Base-by-base conservation (phyloP, 2,113 vertebrate species). In the Ammospiza nelsoni region DNA sequence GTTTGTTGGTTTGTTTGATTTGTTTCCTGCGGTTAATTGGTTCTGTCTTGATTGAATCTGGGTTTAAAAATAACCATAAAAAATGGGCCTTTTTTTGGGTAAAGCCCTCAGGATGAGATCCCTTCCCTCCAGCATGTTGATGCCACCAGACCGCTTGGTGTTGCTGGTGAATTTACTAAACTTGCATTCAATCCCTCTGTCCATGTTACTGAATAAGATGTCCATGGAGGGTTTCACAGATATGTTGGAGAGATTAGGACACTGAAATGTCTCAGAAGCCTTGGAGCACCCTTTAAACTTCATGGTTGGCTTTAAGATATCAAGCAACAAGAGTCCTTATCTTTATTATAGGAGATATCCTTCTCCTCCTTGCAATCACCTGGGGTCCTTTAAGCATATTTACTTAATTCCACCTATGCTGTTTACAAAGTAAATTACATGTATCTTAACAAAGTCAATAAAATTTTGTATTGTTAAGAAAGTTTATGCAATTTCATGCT, bases 1-100 rank as follows among this genome's bases (percentile, higher is more conserved):
- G 2, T 16, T 46, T 63, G 3, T 44, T 77, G 12, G 1, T 41
- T 28, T 5, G 4, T 19, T 28, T 44, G 7, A 4, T 39, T 67
- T 28, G 14, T 6, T 57, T 51, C 6, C 0, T 4, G 18, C 29
- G 3, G 4, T 51, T 46, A 9, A 8, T 37, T 41, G 3, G 1
- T 43, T 74, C 80, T 55, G 19, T 16, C 49, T 43, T 69, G 12
- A 35, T 58, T 80, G 24, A 43, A 5, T 55, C 39, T 69, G 8
- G 0, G 5, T 49, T 85, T 86, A 35, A 41, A 82, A 75, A 20
- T 33, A 82, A 21, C 15, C 7, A 25, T 28, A 11, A 1, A 62
- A 92, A 48, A 35, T 27, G 5, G 13, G 10, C 2, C 0, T 9
- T 6, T 33, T 27, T 80, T n/a, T 15, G 9, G 6, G 2, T 62